Evolutionary conservation across 2,888 invertebrate genomes (phyloP), one percentile per base, ranked within the genome.

Genomic region (Chrysodeixis includens): DNA sequence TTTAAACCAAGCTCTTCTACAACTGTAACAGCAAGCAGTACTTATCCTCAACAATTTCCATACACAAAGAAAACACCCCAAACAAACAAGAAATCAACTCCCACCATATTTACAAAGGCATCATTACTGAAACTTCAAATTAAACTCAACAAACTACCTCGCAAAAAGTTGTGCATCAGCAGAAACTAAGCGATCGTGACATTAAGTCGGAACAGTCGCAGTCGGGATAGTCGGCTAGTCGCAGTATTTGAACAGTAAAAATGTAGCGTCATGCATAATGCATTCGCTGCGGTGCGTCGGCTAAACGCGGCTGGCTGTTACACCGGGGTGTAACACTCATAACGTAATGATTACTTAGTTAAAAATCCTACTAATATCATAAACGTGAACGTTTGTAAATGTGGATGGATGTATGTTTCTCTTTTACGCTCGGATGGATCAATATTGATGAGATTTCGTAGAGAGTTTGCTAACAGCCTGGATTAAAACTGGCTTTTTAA

Each of bases 181-280:
- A 57, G 53, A 77, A 74, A 73, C 69, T 86, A 86, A 86, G 82
- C 83, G 86, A 82, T 86, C 78, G 84, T 77, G 67, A 74, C 83
- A 79, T 83, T 79, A 81, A 81, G 66, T 76, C 58, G 52, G 66
- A 77, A 66, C 62, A 74, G 56, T 75, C 30, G n/a, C n/a, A n/a
- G n/a, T n/a, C n/a, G n/a, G 57, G 75, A 26, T 26, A 26, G 26
- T 26, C 26, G 26, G 26, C 9, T 57, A 51, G 73, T 66, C 51
- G 62, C 71, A 49, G 62, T 66, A 69, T 69, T 69, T 74, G 73
- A 77, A 76, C 80, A 78, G 84, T 83, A 85, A 87, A 86, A 88
- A 88, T 88, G 84, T 87, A 83, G 73, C 79, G 77, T 78, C 86
- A 87, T 87, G 86, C 86, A 87, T 87, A 76, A 87, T 87, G 86